A percentile compares a stretch with the other conserved stretches of the same genome.
These are phyloP conservation scores for Aurelia coerulea DNA, from an alignment of 30 jellyfish, hydroid and myxozoan genomes.

Conservation along the genomic window DNA sequence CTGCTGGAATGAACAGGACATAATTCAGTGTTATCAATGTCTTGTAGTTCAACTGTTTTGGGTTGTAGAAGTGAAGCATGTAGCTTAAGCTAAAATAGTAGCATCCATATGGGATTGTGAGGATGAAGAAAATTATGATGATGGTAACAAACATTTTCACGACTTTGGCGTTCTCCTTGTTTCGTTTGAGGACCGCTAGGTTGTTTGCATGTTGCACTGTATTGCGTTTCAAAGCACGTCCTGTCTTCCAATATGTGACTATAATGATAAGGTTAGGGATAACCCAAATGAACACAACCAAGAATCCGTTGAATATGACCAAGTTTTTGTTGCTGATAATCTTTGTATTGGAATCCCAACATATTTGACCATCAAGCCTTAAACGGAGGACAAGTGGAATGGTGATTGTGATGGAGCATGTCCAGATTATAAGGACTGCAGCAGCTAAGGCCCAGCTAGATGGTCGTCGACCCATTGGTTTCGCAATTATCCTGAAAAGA, in stretches of 20 bases:
- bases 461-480: constrained; percentile 7
- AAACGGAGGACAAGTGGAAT: constrained; percentile 7
- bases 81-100: constrained; percentile 16
- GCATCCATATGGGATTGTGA: constrained; percentile 51
- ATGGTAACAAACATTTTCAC: constrained; percentile 44
- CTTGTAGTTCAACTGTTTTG: too few species aligned
- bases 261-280: constrained; percentile 32
- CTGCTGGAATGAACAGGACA: constrained; percentile 16
- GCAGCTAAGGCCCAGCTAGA: background rate
- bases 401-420: constrained; percentile 5
- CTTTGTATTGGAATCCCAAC: too few species aligned
- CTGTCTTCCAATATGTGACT: constrained; percentile 26
- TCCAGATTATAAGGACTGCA: background rate
- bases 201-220: constrained; percentile 36
- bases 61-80: background rate
- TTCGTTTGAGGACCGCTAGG: constrained; percentile 36
- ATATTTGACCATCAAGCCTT: too few species aligned
- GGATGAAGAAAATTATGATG: constrained; percentile 18
- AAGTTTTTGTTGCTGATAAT: too few species aligned
- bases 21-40: constrained; percentile 6
- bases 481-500: background rate
- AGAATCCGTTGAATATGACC: background rate
- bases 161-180: constrained; percentile 21
- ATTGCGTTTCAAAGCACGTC: constrained; percentile 27
- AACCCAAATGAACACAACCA: constrained; percentile 16